Evolutionary conservation across 1,140 invertebrate genomes (phyloP), one percentile per base, ranked within the genome.

Genomic region (Eueides isabella): DNA sequence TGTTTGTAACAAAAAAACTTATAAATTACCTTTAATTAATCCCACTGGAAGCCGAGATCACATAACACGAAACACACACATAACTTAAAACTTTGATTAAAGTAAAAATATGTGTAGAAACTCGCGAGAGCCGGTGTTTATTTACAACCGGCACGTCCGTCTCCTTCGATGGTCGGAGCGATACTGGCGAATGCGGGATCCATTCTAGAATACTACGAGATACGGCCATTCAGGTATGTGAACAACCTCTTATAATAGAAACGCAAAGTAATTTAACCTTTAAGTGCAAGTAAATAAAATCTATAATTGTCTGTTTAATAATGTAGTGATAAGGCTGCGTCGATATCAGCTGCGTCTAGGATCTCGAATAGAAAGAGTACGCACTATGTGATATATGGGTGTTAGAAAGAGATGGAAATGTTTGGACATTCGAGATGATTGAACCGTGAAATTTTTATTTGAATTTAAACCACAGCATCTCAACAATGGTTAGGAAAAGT

Each of bases 281-380:
- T 87, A 91, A 26, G 16, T 0, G n/a, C 12, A 48, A 12, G 7
- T 2, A 2, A 7, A 80, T 86, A 91, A 85, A 74, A 83, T 30
- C 71, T 80, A 83, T 79, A 82, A 79, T 88, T 28, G 78, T 30
- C 66, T 71, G 76, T 35, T 75, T 33, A 65, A 29, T 41, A 48
- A 44, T 23, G 26, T 71, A 82, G 80, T 90, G 89, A 92, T 92
- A 92, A 92, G 87, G 80, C 85, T 90, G 88, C 89, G 90, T 92
- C 90, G 90, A 92, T 92, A 92, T 89, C 90, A 91, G 80, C 84
- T 77, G 83, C 81, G 89, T 89, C 90, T 92, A 91, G 89, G 87
- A 90, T 85, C 79, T 82, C 80, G 61, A 81, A 81, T 71, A 72
- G 81, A 89, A 74, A 48, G 85, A 80, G 86, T 89, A 23, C 72